Percentiles rank a stretch among this genome's conserved stretches.
Evolutionary conservation across 2,113 vertebrate genomes (phyloP).

Genomic region (Furnarius figulus): DNA sequence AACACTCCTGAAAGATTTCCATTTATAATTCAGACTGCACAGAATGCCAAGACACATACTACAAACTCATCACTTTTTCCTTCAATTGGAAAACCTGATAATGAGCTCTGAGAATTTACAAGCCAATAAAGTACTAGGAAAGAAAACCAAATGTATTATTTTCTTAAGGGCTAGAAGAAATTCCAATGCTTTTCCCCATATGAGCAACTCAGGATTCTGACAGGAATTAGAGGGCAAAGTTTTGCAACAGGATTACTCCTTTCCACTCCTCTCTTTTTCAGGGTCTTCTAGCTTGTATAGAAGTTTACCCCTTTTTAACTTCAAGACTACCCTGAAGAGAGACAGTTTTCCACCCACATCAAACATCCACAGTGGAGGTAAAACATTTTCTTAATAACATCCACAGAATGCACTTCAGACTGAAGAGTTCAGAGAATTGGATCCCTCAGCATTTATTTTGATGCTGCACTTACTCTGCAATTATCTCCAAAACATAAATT

Average conservation of each 20-base stretch:
- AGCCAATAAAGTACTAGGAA: not conserved
- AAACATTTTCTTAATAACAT: not conserved
- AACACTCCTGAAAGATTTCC: not conserved
- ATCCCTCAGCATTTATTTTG: not conserved
- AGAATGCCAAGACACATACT: not conserved
- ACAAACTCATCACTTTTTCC: not conserved
- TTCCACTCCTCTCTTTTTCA: not conserved
- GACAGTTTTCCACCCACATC: not conserved
- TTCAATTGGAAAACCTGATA: not conserved
- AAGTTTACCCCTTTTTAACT: not conserved
- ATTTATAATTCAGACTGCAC: not conserved
- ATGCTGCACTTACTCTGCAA: not conserved
- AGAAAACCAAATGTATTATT: not conserved
- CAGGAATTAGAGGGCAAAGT: not conserved
- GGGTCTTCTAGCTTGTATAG: not conserved
- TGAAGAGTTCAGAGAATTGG: not conserved
- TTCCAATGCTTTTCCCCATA: not conserved
- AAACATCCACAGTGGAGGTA: not conserved
- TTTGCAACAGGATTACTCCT: not conserved
- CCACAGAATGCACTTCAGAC: not conserved
- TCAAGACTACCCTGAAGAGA: not conserved
- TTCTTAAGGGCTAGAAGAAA: not conserved
- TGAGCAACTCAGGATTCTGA: not conserved
- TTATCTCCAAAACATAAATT: not conserved
- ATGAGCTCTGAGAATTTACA: not conserved